A percentile compares a stretch with the other conserved stretches of the same genome.
phyloP scores from a whole-genome alignment of 2,113 vertebrate species.

The Copsychus sechellarum region DNA sequence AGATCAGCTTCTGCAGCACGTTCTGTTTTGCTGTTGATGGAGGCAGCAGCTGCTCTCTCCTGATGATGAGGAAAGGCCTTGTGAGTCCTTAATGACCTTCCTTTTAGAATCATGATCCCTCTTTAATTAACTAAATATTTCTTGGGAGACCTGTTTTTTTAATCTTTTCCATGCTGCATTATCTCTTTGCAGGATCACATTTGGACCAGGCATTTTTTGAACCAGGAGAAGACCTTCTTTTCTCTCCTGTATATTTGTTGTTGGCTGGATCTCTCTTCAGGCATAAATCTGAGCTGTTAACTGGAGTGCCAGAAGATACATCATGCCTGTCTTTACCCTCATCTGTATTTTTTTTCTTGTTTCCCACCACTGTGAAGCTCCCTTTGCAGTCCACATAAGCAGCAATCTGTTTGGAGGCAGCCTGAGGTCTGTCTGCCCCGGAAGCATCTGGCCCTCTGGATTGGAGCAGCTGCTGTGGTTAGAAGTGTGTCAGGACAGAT shows the following conservation, averaged over 20 bases:
- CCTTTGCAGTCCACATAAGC: not conserved
- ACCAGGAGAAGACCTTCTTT: not conserved
- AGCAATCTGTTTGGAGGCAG: not conserved
- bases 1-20: fast-evolving
- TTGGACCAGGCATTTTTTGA: not conserved
- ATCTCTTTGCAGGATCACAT: not conserved
- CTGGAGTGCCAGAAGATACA: not conserved
- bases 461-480: not conserved
- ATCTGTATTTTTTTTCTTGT: not conserved
- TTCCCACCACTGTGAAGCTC: not conserved
- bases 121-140: not conserved
- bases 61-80: not conserved
- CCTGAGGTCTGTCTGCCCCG: not conserved
- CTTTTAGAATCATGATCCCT: not conserved
- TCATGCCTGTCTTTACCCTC: not conserved
- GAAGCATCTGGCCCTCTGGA: not conserved
- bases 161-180: not conserved
- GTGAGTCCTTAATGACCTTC: not conserved
- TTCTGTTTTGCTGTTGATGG: not conserved
- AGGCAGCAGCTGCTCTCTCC: not conserved
- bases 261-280: not conserved
- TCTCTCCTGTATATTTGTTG: not conserved
- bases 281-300: not conserved
- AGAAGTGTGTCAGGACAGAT: not conserved
- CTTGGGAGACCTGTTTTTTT: not conserved